Evolutionary conservation across 1,140 invertebrate species (phyloP).

Genomic region (Mamestra configurata): DNA sequence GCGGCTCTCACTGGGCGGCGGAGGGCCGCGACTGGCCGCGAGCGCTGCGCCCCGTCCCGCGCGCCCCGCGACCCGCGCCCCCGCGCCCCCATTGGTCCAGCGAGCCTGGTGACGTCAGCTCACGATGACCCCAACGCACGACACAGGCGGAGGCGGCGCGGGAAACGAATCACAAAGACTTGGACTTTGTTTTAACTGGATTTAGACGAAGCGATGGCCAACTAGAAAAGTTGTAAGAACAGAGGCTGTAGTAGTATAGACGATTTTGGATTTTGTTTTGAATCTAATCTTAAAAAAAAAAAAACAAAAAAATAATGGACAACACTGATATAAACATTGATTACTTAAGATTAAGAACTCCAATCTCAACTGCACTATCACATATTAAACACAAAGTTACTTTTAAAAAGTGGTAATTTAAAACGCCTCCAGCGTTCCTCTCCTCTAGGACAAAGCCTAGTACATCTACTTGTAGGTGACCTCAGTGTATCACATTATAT

Average conservation of each 20-base stretch:
- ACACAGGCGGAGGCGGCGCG: constrained; percentile 49
- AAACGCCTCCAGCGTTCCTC: no score
- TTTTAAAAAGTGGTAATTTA: no score
- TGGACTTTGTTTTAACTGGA: background rate
- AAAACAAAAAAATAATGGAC: no score
- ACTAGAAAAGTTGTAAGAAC: no score
- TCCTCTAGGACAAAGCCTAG: background rate
- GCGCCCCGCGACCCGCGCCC: constrained; percentile 70
- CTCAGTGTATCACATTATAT: constrained; percentile 3
- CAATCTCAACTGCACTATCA: no score
- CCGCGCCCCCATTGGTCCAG: constrained; percentile 62
- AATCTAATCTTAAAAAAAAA: no score
- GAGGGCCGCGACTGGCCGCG: constrained; percentile 75
- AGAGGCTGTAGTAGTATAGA: no score
- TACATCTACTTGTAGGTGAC: constrained; percentile 2
- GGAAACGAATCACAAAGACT: constrained; percentile 5
- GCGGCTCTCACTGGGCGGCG: constrained; percentile 74
- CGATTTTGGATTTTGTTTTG: no score
- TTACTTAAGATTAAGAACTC: no score
- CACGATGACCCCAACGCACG: constrained; percentile 58
- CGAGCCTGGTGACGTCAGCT: constrained; percentile 66
- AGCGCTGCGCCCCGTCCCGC: constrained; percentile 59
- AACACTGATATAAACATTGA: no score
- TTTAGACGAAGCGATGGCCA: background rate
- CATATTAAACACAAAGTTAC: no score